Conservation (phyloP, 2,888 invertebrate species). For the Chrysolina americana region DNA sequence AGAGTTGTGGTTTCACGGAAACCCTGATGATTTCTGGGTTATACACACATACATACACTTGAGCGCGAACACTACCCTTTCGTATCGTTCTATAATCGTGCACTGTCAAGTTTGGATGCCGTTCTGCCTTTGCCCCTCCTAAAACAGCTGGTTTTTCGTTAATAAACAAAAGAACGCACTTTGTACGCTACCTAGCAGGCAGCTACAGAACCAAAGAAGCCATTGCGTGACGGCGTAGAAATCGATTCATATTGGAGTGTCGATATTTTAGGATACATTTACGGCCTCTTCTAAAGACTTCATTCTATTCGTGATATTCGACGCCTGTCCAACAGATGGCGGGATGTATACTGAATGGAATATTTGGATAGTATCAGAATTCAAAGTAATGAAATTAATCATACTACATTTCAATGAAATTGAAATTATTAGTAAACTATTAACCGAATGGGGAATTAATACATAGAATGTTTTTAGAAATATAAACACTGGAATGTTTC, state of each 20-base stretch:
- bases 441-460: too few relatives aligned
- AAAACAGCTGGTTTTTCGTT: constrained; percentile 59
- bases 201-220: neutral
- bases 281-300: too few relatives aligned
- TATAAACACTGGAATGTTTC: too few relatives aligned
- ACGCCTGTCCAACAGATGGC: neutral
- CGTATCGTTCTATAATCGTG: constrained; percentile 55
- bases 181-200: constrained; percentile 39
- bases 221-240: too few relatives aligned
- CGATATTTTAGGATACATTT: too few relatives aligned
- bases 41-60: constrained; percentile 51
- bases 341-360: neutral
- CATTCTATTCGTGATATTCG: too few relatives aligned
- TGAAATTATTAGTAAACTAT: too few relatives aligned
- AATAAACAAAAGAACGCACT: constrained; percentile 30
- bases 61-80: constrained; percentile 56
- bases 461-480: too few relatives aligned
- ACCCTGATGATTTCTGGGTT: constrained; percentile 48
- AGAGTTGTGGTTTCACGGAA: constrained; percentile 44
- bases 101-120: constrained; percentile 55
- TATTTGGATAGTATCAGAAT: too few relatives aligned
- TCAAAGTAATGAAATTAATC: too few relatives aligned
- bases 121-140: constrained; percentile 59
- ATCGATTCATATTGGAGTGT: too few relatives aligned
- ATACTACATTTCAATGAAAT: too few relatives aligned